phyloP scores from a whole-genome alignment of 2,888 invertebrate genomes.

The Idaea dimidiata region DNA sequence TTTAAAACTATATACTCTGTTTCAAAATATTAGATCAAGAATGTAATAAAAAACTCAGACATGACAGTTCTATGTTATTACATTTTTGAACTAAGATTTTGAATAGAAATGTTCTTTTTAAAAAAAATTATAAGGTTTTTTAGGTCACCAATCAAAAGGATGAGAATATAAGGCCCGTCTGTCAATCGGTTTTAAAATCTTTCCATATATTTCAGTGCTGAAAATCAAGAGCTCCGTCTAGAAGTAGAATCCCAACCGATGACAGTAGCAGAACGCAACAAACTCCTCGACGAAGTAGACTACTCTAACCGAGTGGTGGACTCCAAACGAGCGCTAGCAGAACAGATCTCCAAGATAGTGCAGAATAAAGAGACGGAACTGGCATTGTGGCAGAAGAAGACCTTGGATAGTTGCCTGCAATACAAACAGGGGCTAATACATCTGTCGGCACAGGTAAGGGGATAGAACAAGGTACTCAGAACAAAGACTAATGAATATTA shows the following conservation, averaged over 20 bases:
- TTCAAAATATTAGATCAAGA: too few species aligned
- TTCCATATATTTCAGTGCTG: conserved; percentile 34
- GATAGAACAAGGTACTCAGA: too few species aligned
- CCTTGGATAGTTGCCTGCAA: conserved; percentile 62
- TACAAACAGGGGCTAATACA: conserved; percentile 65
- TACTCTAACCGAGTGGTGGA: conserved; percentile 59
- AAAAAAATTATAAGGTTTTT: too few species aligned
- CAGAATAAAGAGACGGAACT: conserved; percentile 61
- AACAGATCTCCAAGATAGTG: conserved; percentile 61
- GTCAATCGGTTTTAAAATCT: background rate
- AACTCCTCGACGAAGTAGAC: conserved; percentile 60
- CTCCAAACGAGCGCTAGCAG: conserved; percentile 57
- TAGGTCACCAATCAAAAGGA: too few species aligned
- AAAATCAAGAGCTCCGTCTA: conserved; percentile 43
- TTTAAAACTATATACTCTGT: too few species aligned
- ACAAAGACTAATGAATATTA: too few species aligned
- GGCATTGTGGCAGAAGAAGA: conserved; percentile 65
- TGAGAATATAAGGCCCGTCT: too few species aligned
- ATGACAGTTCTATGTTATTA: too few species aligned
- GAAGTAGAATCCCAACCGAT: conserved; percentile 54
- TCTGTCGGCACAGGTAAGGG: too few species aligned
- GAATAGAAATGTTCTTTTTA: too few species aligned
- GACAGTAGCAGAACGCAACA: conserved; percentile 51
- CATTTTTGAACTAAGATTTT: too few species aligned
- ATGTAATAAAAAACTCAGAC: too few species aligned